These are phyloP conservation scores for Geodia barretti DNA, from an alignment of 37 sponge, comb jelly and placozoan species.

Conservation along the genomic window DNA sequence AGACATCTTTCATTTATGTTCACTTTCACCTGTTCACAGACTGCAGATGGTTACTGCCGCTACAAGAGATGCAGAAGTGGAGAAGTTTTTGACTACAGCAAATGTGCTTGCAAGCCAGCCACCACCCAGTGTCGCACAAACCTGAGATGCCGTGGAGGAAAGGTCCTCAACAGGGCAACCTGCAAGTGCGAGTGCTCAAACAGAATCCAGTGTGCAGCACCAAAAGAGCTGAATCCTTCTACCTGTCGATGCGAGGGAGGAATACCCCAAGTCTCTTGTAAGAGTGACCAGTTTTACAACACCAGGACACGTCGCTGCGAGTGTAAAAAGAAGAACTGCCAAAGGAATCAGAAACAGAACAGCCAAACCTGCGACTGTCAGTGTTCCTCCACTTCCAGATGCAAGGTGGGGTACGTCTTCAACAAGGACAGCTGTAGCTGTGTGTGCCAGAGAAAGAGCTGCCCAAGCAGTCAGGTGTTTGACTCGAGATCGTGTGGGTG, in stretches of 20 bases:
- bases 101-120: neutral
- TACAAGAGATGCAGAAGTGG: neutral
- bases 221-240: neutral
- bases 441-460: neutral
- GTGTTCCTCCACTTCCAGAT: too few relatives aligned
- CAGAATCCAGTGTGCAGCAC: neutral
- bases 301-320: too few relatives aligned
- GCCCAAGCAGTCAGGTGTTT: neutral
- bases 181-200: constrained; percentile 39
- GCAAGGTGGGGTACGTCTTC: too few relatives aligned
- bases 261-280: too few relatives aligned
- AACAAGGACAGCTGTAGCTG: neutral
- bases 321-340: too few relatives aligned
- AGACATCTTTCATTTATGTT: too few relatives aligned
- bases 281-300: too few relatives aligned
- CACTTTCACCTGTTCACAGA: neutral
- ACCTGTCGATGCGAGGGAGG: constrained; percentile 18
- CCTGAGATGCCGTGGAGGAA: neutral
- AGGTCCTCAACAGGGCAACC: constrained; percentile 6
- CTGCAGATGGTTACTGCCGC: neutral
- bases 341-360: too few relatives aligned
- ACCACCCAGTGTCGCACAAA: neutral
- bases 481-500: too few relatives aligned
- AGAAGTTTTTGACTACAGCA: neutral
- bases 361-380: constrained; percentile 25